Evolutionary conservation across 2,888 invertebrate species (phyloP).

Genomic region (Acanthococcus lagerstroemiae): DNA sequence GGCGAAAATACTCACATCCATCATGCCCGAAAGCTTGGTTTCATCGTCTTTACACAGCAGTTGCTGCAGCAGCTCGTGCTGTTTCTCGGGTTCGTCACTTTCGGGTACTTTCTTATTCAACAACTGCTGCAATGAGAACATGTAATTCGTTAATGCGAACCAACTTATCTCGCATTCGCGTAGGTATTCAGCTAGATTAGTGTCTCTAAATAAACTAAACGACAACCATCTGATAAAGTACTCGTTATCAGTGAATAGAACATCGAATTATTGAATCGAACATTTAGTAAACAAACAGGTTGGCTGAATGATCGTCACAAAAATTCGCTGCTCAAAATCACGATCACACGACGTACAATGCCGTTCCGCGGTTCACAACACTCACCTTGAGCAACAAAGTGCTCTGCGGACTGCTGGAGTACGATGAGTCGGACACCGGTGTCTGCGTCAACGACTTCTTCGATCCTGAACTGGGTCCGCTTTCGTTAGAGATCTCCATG

Average conservation of each 20-base stretch:
- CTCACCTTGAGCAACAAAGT: slow-evolving; percentile 57
- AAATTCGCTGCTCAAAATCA: too few species aligned
- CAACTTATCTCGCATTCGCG: too few species aligned
- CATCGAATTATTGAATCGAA: too few species aligned
- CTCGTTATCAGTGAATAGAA: too few species aligned
- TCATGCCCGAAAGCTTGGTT: neutral
- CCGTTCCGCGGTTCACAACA: too few species aligned
- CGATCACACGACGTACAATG: too few species aligned
- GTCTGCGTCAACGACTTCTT: neutral
- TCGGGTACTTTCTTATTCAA: slow-evolving; percentile 74
- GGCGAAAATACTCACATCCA: slow-evolving; percentile 14
- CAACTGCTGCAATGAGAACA: slow-evolving; percentile 43
- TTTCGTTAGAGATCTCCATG: slow-evolving; percentile 8
- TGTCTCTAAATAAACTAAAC: too few species aligned
- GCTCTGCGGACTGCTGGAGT: slow-evolving; percentile 44
- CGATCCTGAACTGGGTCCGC: slow-evolving; percentile 1
- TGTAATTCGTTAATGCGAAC: slow-evolving; percentile 1
- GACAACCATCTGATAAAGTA: too few species aligned
- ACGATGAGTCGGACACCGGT: neutral
- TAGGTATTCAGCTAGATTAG: too few species aligned
- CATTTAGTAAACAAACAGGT: too few species aligned
- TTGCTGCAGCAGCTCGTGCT: slow-evolving; percentile 53
- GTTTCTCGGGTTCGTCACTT: slow-evolving; percentile 54
- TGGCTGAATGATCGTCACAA: too few species aligned
- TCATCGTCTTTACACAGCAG: slow-evolving; percentile 50